These are phyloP conservation scores for Spea hammondii DNA, from an alignment of 2,797 vertebrate genomes.

Conservation along the genomic window DNA sequence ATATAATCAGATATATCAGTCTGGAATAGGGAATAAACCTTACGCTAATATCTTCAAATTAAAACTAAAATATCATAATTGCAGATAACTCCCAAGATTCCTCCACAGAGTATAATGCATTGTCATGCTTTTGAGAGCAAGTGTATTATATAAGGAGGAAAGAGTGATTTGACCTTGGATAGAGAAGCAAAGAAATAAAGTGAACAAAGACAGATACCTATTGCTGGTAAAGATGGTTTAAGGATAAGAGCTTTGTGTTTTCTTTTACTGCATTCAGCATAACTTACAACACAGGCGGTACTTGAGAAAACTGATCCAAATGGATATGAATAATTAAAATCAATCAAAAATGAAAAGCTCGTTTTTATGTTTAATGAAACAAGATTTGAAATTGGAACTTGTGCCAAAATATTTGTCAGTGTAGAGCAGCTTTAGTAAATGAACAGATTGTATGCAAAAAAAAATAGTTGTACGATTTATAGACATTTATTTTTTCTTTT, in stretches of 20 bases:
- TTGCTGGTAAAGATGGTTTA: constrained; percentile 24
- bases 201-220: constrained; percentile 36
- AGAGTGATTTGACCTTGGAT: constrained; percentile 38
- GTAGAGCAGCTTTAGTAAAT: neutral
- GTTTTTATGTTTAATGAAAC: neutral
- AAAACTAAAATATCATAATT: constrained; percentile 38
- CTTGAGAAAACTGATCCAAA: too few relatives aligned
- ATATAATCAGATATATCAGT: constrained; percentile 10
- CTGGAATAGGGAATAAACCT: constrained; percentile 28
- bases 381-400: neutral
- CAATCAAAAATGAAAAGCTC: neutral
- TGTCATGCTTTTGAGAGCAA: constrained; percentile 42
- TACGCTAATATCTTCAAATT: constrained; percentile 32
- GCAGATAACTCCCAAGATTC: constrained; percentile 33
- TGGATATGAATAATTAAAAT: neutral
- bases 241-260: neutral
- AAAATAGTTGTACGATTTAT: neutral
- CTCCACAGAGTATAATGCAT: constrained; percentile 40
- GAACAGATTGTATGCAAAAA: neutral
- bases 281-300: neutral
- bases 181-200: constrained; percentile 27
- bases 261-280: neutral
- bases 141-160: constrained; percentile 38
- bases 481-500: neutral
- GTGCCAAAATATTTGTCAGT: neutral